phyloP scores from a whole-genome alignment of 1,140 invertebrate genomes.

The Parasteatoda tepidariorum region DNA sequence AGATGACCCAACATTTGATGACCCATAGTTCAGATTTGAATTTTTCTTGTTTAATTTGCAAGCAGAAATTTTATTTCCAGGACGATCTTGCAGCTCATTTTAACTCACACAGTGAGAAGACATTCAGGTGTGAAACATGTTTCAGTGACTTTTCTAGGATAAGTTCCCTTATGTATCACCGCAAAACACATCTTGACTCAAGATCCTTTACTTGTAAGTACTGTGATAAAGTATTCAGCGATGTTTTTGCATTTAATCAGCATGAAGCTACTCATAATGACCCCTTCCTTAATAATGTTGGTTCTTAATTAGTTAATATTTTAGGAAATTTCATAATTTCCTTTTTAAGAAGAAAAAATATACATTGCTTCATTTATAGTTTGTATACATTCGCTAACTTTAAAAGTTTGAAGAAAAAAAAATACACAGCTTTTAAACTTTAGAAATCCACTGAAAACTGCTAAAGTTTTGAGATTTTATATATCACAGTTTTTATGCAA shows the following conservation, averaged over 20 bases:
- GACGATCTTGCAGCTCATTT: not conserved
- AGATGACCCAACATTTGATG: not conserved
- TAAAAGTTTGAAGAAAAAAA: too few species aligned
- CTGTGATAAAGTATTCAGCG: slow-evolving; percentile 5
- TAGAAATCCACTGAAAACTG: too few species aligned
- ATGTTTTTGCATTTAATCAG: slow-evolving; percentile 2
- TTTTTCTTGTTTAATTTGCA: not conserved
- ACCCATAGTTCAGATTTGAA: not conserved
- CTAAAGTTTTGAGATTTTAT: too few species aligned
- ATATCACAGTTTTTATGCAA: too few species aligned
- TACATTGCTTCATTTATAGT: too few species aligned
- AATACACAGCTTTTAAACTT: too few species aligned
- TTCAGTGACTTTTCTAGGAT: not conserved
- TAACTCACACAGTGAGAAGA: not conserved
- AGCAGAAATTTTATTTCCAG: not conserved
- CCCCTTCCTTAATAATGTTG: too few species aligned
- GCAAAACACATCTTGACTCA: not conserved
- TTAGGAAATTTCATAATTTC: too few species aligned
- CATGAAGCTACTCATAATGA: not conserved
- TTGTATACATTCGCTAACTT: too few species aligned
- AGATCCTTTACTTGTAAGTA: not conserved
- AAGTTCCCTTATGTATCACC: not conserved
- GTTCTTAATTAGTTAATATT: too few species aligned
- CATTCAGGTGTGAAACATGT: not conserved
- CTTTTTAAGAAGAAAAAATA: too few species aligned